Conservation (phyloP, 2,888 invertebrate species). For the Blastobasis adustella region DNA sequence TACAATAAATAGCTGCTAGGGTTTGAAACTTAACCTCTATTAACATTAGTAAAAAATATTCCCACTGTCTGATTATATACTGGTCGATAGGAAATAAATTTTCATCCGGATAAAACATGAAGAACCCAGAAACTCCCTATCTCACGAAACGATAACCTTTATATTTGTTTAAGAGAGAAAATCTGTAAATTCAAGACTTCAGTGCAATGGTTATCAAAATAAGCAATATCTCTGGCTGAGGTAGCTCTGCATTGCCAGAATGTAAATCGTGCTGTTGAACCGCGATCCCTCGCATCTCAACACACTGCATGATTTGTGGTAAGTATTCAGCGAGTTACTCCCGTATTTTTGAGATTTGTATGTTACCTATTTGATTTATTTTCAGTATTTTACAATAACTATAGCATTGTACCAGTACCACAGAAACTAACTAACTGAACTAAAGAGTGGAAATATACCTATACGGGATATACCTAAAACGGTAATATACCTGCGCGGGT, state of each 20-base stretch:
- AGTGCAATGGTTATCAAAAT: neutral
- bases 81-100: neutral
- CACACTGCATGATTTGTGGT: constrained; percentile 9
- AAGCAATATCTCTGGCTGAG: neutral
- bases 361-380: constrained; percentile 1
- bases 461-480: too few relatives aligned
- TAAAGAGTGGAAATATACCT: too few relatives aligned
- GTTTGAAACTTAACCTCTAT: too few relatives aligned
- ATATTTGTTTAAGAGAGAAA: neutral
- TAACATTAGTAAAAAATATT: too few relatives aligned
- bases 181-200: neutral
- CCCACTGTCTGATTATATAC: too few relatives aligned
- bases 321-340: neutral
- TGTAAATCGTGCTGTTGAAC: constrained; percentile 7
- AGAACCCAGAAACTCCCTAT: neutral
- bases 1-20: too few relatives aligned
- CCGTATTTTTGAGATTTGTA: constrained; percentile 4
- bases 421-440: too few relatives aligned
- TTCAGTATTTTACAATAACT: neutral
- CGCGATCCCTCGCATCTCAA: constrained; percentile 5
- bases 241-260: neutral
- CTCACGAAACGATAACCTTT: neutral
- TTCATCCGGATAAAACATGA: neutral
- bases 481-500: neutral
- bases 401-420: too few relatives aligned